Evolutionary conservation across 2,888 invertebrate genomes (phyloP).

Genomic region (Mesorhabditis sp.): DNA sequence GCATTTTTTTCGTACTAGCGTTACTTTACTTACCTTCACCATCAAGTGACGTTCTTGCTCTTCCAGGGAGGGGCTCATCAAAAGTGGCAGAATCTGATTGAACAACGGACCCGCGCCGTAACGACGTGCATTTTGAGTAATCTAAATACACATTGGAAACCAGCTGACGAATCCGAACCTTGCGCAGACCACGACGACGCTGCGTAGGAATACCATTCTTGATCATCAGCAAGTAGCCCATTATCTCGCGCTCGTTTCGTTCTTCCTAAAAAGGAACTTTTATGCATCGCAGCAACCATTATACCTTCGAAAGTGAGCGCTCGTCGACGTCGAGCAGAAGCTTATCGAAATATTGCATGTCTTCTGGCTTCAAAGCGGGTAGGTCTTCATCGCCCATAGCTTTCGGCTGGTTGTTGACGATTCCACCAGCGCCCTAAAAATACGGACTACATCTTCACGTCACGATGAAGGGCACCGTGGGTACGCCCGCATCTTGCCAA

Average conservation of each 20-base stretch:
- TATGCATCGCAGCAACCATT: not conserved
- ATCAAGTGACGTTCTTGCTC: slow-evolving; percentile 97
- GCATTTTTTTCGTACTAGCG: not conserved
- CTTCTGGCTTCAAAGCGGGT: slow-evolving; percentile 98
- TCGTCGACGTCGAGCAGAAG: slow-evolving; percentile 95
- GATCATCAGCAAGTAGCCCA: slow-evolving; percentile 94
- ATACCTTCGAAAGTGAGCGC: slow-evolving; percentile 63
- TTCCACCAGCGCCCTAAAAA: slow-evolving; percentile 44
- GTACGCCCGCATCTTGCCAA: too few relatives aligned
- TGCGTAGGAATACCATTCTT: slow-evolving; percentile 99
- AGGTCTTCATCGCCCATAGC: slow-evolving; percentile 71
- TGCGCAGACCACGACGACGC: slow-evolving; percentile 70
- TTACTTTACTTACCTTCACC: slow-evolving; percentile 69
- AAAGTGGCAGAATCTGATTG: slow-evolving; percentile 93
- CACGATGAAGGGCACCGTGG: too few relatives aligned
- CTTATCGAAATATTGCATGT: slow-evolving; percentile 99
- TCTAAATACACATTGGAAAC: slow-evolving; percentile 60
- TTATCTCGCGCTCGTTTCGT: slow-evolving; percentile 95
- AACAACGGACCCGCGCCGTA: slow-evolving; percentile 97
- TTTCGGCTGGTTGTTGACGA: slow-evolving; percentile 87
- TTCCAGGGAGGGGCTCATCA: slow-evolving; percentile 99
- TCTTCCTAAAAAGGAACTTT: slow-evolving; percentile 69
- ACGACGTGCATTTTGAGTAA: slow-evolving; percentile 95
- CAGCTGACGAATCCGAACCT: slow-evolving; percentile 18
- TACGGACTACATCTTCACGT: not conserved